Evolutionary conservation across 2,888 invertebrate species (phyloP).

Genomic region (Synergus umbraculus): DNA sequence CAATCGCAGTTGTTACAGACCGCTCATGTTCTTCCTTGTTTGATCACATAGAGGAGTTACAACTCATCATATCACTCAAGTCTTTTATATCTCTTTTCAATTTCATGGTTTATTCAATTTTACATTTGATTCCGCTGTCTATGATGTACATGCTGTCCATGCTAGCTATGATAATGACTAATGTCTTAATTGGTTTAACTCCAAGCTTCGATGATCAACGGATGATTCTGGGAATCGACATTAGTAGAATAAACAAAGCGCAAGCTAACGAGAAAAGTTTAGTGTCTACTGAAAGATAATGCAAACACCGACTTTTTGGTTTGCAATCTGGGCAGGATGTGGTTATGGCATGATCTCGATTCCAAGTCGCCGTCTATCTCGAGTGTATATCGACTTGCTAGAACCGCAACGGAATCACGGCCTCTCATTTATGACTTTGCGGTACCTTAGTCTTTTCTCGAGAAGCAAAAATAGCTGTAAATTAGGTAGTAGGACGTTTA

Average conservation of each 20-base stretch:
- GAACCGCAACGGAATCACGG: conserved; percentile 46
- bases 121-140: too few relatives aligned
- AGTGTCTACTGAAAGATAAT: background rate
- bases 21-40: conserved; percentile 27
- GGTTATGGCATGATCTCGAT: conserved; percentile 18
- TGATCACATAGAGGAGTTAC: conserved; percentile 16
- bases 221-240: background rate
- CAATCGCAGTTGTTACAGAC: conserved; percentile 49
- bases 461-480: conserved; percentile 63
- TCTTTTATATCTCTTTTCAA: background rate
- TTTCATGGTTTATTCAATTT: too few relatives aligned
- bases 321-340: conserved; percentile 19
- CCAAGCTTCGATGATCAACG: background rate
- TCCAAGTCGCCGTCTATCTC: conserved; percentile 47
- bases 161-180: background rate
- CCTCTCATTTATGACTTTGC: conserved; percentile 47
- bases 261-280: background rate
- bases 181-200: background rate
- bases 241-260: too few relatives aligned
- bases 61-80: conserved; percentile 1
- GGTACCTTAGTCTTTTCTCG: conserved; percentile 49
- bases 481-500: conserved; percentile 66
- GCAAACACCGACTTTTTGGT: background rate
- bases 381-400: conserved; percentile 51
- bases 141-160: too few relatives aligned